Conservation (phyloP, 2,797 vertebrate genomes). For the Crocidura indochinensis region DNA sequence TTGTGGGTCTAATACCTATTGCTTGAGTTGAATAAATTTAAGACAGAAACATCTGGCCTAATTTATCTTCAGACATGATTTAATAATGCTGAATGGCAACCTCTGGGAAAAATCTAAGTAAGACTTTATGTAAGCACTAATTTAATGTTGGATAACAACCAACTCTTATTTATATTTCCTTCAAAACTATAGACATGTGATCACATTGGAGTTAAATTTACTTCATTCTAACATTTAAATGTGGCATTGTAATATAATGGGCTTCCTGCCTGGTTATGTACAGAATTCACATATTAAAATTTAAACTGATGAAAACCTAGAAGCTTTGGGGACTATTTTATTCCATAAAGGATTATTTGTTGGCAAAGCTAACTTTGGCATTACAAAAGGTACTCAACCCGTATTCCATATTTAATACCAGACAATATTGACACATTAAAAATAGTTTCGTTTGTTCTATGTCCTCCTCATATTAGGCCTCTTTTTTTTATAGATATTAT, state of each 20-base stretch:
- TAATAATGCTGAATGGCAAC: constrained; percentile 59
- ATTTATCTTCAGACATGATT: constrained; percentile 74
- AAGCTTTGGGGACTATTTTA: constrained; percentile 46
- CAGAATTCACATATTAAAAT: constrained; percentile 55
- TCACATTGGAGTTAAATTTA: constrained; percentile 59
- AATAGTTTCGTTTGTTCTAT: constrained; percentile 55
- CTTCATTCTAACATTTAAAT: constrained; percentile 57
- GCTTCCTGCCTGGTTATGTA: neutral
- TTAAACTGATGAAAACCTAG: neutral
- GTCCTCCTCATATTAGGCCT: neutral
- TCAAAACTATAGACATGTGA: constrained; percentile 47
- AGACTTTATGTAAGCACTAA: constrained; percentile 56
- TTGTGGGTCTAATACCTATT: constrained; percentile 4
- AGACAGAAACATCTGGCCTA: constrained; percentile 67
- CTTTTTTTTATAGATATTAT: neutral
- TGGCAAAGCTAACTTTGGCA: constrained; percentile 65
- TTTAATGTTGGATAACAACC: constrained; percentile 66
- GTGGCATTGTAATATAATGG: constrained; percentile 30
- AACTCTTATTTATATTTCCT: constrained; percentile 59
- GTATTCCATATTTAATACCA: constrained; percentile 51
- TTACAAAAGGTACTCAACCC: constrained; percentile 22
- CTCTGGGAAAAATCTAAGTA: constrained; percentile 59
- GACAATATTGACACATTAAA: constrained; percentile 62
- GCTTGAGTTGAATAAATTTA: constrained; percentile 27
- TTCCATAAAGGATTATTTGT: constrained; percentile 64